Evolutionary conservation across 2,888 invertebrate species (phyloP), one percentile per base, ranked within the genome.

Genomic region (Rhabditoides inermis): DNA sequence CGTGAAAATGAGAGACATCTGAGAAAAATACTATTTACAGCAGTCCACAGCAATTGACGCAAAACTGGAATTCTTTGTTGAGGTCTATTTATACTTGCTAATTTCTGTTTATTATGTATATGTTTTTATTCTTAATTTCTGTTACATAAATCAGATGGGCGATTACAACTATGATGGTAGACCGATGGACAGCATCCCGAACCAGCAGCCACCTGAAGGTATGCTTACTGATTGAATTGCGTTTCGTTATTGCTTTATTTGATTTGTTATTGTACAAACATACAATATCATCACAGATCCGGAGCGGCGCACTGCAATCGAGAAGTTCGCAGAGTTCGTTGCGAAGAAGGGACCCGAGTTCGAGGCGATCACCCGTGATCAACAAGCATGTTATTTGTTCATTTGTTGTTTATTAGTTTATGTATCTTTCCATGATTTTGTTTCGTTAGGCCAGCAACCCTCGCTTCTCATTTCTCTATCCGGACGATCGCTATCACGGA

Each of bases 311-410:
- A 92, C 90, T 82, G 92, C 94, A 76, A 95, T 98, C 76, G 95
- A 95, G 82, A 94, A 94, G 82, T 82, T 95, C 72, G 95, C 95
- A 15, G 90, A 91, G 80, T 95, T 95, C 84, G 95, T 98, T 65
- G 95, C 95, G 55, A 73, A 92, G 80, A 95, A 94, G 86, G 95
- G 95, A 49, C 91, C 90, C n/a, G 94, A 94, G 78, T 94, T 94
- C 81, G 95, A 95, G 82, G 86, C 88, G 81, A 94, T 37, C 25
- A 28, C 47, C 5, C n/a, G 56, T 18, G 53, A 47, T 10, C 39
- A 52, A 30, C 52, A 52, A 30, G 52, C 42, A 32, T 3, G 37
- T 45, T 28, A n/a, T n/a, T n/a, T n/a, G n/a, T n/a, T n/a, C n/a
- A n/a, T n/a, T n/a, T n/a, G n/a, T n/a, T n/a, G n/a, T n/a, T n/a